These are phyloP conservation scores for Aporrectodea caliginosa DNA, from an alignment of 1,140 invertebrate genomes.

Conservation along the genomic window DNA sequence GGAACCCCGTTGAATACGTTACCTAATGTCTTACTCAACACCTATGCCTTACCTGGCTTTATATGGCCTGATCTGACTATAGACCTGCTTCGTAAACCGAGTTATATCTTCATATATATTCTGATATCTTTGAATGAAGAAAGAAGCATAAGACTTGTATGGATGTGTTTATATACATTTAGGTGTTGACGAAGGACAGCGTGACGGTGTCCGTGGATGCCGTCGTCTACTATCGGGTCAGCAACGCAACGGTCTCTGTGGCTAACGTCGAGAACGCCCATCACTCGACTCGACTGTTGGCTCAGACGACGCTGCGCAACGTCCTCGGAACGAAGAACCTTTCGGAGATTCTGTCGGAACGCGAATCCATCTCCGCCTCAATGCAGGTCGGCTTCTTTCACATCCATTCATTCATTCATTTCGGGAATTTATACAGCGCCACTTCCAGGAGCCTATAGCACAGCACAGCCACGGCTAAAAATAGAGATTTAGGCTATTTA, in stretches of 20 bases:
- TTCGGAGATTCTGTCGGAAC: constrained; percentile 62
- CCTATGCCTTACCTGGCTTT: no score
- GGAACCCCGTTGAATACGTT: no score
- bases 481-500: no score
- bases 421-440: no score
- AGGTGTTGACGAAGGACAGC: constrained; percentile 83
- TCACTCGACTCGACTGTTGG: constrained; percentile 34
- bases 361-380: constrained; percentile 81
- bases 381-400: constrained; percentile 68
- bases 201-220: constrained; percentile 86
- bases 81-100: no score
- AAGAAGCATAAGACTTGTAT: background rate
- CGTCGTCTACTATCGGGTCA: no score
- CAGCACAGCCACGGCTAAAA: no score
- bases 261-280: constrained; percentile 37
- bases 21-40: no score
- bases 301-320: no score
- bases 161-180: background rate
- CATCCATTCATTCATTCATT: no score
- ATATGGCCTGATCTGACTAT: no score
- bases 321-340: constrained; percentile 42
- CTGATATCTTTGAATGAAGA: background rate
- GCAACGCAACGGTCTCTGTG: constrained; percentile 41
- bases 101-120: background rate
- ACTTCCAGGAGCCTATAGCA: background rate